Evolutionary conservation across 2,888 invertebrate genomes (phyloP).

Genomic region (Fragum sueziense): DNA sequence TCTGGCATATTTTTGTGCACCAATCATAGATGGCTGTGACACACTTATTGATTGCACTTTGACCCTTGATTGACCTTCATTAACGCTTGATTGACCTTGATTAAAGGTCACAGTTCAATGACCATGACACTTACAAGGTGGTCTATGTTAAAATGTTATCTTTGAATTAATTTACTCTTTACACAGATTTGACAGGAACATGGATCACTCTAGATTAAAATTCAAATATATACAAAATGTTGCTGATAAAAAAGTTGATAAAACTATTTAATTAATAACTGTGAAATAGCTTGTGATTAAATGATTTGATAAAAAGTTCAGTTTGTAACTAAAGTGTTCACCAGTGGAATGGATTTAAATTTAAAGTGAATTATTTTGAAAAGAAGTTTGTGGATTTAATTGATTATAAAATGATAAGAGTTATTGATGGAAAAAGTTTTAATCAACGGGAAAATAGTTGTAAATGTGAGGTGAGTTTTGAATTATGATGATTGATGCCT

Average conservation of each 20-base stretch:
- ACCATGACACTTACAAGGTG: constrained; percentile 5
- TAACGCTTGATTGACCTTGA: constrained; percentile 2
- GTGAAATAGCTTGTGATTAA: neutral
- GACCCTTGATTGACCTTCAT: constrained; percentile 5
- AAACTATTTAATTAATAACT: neutral
- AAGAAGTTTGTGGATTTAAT: neutral
- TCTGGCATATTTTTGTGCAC: neutral
- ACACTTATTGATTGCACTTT: constrained; percentile 14
- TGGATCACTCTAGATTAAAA: constrained; percentile 3
- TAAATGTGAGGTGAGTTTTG: neutral
- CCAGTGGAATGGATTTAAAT: neutral
- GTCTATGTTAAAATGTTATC: neutral
- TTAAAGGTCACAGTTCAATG: constrained; percentile 8
- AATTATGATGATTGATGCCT: neutral
- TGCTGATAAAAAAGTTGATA: neutral
- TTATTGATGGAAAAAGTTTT: neutral
- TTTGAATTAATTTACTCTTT: constrained; percentile 11
- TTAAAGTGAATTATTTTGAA: neutral
- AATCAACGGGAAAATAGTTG: neutral
- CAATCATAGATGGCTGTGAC: neutral
- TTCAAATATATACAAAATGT: constrained; percentile 5
- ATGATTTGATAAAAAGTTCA: neutral
- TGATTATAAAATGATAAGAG: neutral
- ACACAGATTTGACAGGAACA: neutral
- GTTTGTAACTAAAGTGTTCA: neutral